Base-by-base conservation (phyloP, 2,797 vertebrate species). In the Enteromius mattozi region DNA sequence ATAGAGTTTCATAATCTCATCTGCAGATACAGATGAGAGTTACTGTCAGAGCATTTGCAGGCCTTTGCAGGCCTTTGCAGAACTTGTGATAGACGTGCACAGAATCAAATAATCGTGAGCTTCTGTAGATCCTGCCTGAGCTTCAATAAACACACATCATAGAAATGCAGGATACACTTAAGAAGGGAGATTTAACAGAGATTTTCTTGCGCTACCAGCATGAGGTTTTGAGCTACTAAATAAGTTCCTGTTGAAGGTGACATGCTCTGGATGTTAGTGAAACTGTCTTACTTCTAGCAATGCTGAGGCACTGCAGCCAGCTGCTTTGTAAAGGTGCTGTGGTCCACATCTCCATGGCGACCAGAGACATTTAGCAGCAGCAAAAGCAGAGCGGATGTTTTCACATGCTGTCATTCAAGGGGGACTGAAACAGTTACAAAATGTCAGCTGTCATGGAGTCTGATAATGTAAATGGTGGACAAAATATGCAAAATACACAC, bases 271-370 rank as follows among this genome's bases (percentile, higher is more conserved):
- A 74, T 79, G 37, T 54, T 37, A 78, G 35, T 49, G 72, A 30
- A 40, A 16, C 40, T n/a, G 14, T 68, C 56, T 81, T 66, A 56
- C 47, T 54, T 83, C 65, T 45, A 79, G 54, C 72, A 66, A 59
- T 65, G 68, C 56, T 66, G 56, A 71, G 72, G 51, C 68, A 37
- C 76, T 72, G 80, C 37, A 61, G 14, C 21, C 49, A 71, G 33
- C 56, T 54, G 79, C 54, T 45, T 77, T 79, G 51, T 63, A 79
- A 75, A 74, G 61, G 40, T 40, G 81, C 66, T 85, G 59, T 80
- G 84, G 65, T 85, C 35, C 61, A 24, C 37, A 86, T 88, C 54
- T 87, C 87, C 76, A 88, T 88, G 80, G 87, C 54, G 54, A 88
- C 75, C 24, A 75, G 54, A 89, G 70, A 75, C 82, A 86, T 82